Percentiles rank a stretch among this genome's conserved stretches.
Conservation (phyloP, 2,113 vertebrate species). For the Apus apus region DNA sequence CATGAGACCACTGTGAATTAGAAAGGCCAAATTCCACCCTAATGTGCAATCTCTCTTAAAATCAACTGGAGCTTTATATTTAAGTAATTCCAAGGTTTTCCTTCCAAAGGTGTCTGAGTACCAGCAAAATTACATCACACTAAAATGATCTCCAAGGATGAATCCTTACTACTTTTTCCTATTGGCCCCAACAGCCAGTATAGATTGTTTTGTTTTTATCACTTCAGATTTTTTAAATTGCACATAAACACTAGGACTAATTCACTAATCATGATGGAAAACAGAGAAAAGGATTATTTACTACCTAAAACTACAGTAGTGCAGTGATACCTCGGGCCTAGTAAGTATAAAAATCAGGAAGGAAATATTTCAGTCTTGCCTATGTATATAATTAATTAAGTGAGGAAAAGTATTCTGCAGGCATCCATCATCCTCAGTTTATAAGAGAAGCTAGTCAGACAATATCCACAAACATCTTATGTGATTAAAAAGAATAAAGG, state of each 20-base stretch:
- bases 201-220: neutral
- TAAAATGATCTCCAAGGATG: conserved; percentile 1
- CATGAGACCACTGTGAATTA: conserved; percentile 57
- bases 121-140: conserved; percentile 50
- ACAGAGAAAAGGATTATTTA: neutral
- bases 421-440: neutral
- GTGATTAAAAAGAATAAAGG: neutral
- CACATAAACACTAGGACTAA: neutral
- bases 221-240: neutral
- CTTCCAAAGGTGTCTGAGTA: conserved; percentile 24
- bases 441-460: neutral
- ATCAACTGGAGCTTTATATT: conserved; percentile 30
- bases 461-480: neutral
- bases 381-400: neutral
- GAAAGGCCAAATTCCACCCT: conserved; percentile 36
- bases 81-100: conserved; percentile 41
- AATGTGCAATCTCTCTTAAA: conserved; percentile 35
- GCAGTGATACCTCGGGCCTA: neutral
- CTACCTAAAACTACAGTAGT: neutral
- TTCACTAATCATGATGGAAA: neutral
- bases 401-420: neutral
- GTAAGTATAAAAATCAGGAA: neutral
- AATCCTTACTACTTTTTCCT: conserved; percentile 9
- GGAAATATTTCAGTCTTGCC: neutral
- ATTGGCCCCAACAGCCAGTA: neutral